Evolutionary conservation across 2,113 vertebrate genomes (phyloP), one percentile per base, ranked within the genome.

Genomic region (Rana temporaria): DNA sequence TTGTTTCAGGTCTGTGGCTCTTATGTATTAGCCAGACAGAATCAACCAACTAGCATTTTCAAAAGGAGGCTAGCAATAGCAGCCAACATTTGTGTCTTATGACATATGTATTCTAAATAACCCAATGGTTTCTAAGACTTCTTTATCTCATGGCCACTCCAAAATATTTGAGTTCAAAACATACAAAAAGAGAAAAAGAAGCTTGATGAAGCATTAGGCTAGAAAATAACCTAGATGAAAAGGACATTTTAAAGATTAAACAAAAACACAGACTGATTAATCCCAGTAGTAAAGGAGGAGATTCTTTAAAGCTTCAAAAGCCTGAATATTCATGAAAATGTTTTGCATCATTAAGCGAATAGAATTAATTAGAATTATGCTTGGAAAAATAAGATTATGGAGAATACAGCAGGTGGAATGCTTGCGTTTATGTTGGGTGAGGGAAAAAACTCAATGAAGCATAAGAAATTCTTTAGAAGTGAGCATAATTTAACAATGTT

Each of bases 331-430:
- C 86, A 89, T 67, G 17, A 75, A 75, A 82, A 78, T 67, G 80
- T 67, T 84, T 83, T 82, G 20, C 19, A 53, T 84, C 55, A 3
- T 9, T 83, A 63, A 65, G 87, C 83, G 86, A 89, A 89, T 8
- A 85, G 84, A 87, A 89, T 89, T 85, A 74, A 87, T 87, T 72
- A 15, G 4, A 70, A 85, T 83, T 88, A 89, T 71, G 85, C 85
- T 80, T 8, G 59, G 84, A 63, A 87, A 86, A 87, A 63, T 16
- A 7, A 83, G 60, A 86, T 63, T 85, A 88, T 84, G 22, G 68
- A 66, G 38, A 73, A 82, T 86, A 73, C 0, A 15, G 68, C 59
- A 83, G 78, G 83, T 0, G 69, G 73, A 86, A 86, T 74, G 17
- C 65, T 85, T 84, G 53, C 76, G 52, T 83, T 78, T 86, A 30